These are phyloP conservation scores for Todus mexicanus DNA, from an alignment of 2,797 vertebrate genomes.

Conservation along the genomic window DNA sequence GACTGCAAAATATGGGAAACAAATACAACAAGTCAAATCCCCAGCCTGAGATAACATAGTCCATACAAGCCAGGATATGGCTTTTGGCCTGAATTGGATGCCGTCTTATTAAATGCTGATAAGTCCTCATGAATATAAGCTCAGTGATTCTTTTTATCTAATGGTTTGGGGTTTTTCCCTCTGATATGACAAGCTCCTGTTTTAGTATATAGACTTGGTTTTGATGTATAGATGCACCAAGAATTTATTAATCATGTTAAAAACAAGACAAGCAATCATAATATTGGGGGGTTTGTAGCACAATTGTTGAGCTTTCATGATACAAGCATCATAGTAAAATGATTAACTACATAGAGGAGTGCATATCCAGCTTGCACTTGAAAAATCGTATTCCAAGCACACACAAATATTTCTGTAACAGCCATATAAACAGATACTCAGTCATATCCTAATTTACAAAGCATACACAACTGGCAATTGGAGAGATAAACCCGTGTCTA, in stretches of 20 bases:
- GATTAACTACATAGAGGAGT: not conserved
- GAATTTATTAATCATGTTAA: not conserved
- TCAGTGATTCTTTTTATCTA: constrained; percentile 25
- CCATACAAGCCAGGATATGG: not conserved
- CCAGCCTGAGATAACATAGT: not conserved
- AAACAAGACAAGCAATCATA: not conserved
- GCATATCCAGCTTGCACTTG: not conserved
- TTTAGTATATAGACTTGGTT: not conserved
- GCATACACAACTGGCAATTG: not conserved
- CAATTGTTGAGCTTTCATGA: not conserved
- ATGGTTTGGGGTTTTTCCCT: not conserved
- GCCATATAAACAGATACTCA: not conserved
- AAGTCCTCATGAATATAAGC: not conserved
- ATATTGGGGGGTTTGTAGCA: not conserved
- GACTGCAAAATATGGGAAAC: not conserved
- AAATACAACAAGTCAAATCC: constrained; percentile 7
- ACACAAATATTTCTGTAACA: not conserved
- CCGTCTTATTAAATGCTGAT: constrained; percentile 4
- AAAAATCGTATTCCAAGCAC: not conserved
- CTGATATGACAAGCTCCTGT: not conserved
- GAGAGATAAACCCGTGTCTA: constrained; percentile 17
- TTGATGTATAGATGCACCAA: not conserved
- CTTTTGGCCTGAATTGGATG: constrained; percentile 1
- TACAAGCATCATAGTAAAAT: not conserved
- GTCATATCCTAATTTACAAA: not conserved